Evolutionary conservation across 2,888 invertebrate species (phyloP), one percentile per base, ranked within the genome.

Genomic region (Lutraria lutraria): DNA sequence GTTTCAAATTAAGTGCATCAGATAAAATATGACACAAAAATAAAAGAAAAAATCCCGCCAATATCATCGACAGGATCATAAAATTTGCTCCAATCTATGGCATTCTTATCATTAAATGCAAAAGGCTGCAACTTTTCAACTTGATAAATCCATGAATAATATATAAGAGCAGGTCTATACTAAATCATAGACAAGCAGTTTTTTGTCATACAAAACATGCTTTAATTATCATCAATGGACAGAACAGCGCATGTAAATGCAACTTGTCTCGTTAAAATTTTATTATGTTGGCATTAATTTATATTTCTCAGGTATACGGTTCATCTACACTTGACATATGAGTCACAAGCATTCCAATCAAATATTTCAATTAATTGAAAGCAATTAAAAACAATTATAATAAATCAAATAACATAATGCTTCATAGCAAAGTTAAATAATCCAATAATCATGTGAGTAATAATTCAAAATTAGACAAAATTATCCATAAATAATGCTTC

Each of bases 221-320:
- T 76, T 76, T 76, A 34, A 76, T 76, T 76, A 76, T 76, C 76
- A 8, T 34, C 13, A 76, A 76, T 76, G 76, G 76, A 76, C 76
- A 76, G 29, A 76, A 34, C 34, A 76, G 76, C 29, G 15, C 31
- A 25, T 31, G 31, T 76, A n/a, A 76, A 76, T 31, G 29, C 31
- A 29, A 76, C 76, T 76, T 76, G 76, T 31, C 29, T 76, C 76
- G 76, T 76, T 76, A 76, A 76, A 76, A 31, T 19, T 31, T 76
- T 76, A 31, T 76, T 34, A 76, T 31, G 43, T 8, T 43, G 16
- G 15, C 6, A 31, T 76, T 76, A 31, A 34, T 31, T 76, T 76
- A 34, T 16, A 76, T 19, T 76, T 31, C 15, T 15, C 34, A 76
- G 19, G 31, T 76, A 15, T 76, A 76, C 8, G 25, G 63, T 76